Evolutionary conservation across 1,140 invertebrate species (phyloP), one percentile per base, ranked within the genome.

Genomic region (Caerostris extrusa): DNA sequence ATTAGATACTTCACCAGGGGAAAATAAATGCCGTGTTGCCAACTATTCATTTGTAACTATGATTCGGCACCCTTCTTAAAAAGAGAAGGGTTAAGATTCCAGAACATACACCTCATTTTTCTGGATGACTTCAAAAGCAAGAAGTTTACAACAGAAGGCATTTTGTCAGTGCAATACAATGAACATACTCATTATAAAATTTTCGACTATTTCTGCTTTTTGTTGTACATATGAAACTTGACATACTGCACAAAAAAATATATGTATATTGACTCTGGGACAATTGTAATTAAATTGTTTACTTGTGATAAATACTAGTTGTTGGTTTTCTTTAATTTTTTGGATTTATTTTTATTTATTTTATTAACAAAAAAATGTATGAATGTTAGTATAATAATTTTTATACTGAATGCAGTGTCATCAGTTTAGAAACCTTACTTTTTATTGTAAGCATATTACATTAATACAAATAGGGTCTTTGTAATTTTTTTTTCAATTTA

Each of bases 201-300:
- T 12, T 10, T 77, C 12, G 10, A 34, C 12, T 60, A 19, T 19
- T 34, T 50, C 7, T 64, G 58, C 56, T n/a, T 87, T 87, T 61
- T 60, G 34, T 50, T 60, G n/a, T 60, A 61, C 6, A 4, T 50
- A 5, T 10, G 19, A 87, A 87, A 14, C 57, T 50, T 77, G 69
- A 77, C 34, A 53, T 12, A 69, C 50, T 89, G 64, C 64, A 57
- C 64, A 71, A 55, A 55, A 55, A 34, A 89, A 69, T 50, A 77
- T 34, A 50, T 77, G 71, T 53, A 8, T 83, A 34, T 89, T 69
- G 87, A 89, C 87, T 55, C 69, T 12, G 87, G 87, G 87, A 89
- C 87, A 69, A 87, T 55, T 89, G 87, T 89, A 89, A 89, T 89
- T 89, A 89, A 89, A 89, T 34, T 69, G 60, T 89, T 56, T 89